A percentile compares a stretch with the other conserved stretches of the same genome.
phyloP scores from a whole-genome alignment of 2,797 vertebrate genomes.

The Malurus leucopterus region DNA sequence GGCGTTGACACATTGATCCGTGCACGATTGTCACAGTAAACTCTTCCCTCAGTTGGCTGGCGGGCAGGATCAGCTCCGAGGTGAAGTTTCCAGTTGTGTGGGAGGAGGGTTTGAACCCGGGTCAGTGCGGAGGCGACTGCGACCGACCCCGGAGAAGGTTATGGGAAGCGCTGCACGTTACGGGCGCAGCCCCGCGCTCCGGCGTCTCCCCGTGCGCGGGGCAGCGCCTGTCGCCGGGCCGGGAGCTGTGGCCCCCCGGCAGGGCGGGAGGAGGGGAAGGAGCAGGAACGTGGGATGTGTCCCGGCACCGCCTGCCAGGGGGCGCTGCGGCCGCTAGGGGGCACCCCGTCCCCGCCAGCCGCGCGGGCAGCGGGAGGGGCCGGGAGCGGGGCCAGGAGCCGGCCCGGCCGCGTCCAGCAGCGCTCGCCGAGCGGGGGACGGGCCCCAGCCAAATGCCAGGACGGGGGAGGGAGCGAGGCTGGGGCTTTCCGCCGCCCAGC shows the following conservation, averaged over 20 bases:
- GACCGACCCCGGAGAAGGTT: neutral
- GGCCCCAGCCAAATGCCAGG: neutral
- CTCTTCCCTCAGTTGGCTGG: neutral
- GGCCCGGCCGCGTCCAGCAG: neutral
- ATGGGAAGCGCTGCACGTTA: neutral
- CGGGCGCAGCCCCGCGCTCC: neutral
- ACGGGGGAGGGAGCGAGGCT: neutral
- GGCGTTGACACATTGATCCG: neutral
- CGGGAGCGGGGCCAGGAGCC: neutral
- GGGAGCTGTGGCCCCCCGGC: neutral
- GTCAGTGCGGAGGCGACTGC: neutral
- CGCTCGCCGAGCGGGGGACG: too few relatives aligned
- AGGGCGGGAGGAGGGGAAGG: neutral
- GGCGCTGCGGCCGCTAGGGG: neutral
- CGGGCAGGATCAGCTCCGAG: neutral
- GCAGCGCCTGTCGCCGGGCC: neutral
- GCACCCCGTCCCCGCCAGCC: neutral
- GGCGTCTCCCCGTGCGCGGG: neutral
- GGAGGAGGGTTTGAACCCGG: neutral
- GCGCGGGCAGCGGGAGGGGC: neutral
- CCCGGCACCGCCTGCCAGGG: neutral
- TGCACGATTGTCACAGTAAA: neutral
- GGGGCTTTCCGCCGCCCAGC: neutral
- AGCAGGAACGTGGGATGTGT: neutral
- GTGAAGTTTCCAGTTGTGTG: neutral